Conservation (phyloP, 2,797 vertebrate species). For the Poeciliopsis infans region DNA sequence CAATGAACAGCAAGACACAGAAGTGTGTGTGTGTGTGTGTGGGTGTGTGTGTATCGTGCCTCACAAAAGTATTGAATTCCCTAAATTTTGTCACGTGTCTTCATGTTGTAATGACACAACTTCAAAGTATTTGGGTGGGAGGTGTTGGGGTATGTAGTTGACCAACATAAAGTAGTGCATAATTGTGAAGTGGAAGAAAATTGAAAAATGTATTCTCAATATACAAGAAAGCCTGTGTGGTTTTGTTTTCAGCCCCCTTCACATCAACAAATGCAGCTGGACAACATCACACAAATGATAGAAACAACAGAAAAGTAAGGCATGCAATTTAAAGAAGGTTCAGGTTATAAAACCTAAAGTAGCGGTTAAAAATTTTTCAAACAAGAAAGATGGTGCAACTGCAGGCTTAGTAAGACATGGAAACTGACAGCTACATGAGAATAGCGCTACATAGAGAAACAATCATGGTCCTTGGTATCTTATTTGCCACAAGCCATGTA, state of each 20-base stretch:
- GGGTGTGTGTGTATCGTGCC: neutral
- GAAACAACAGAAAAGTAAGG: neutral
- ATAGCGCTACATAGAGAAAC: neutral
- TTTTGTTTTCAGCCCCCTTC: neutral
- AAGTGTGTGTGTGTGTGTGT: neutral
- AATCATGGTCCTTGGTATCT: neutral
- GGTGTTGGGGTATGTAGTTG: neutral
- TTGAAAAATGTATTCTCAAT: neutral
- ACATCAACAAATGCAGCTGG: neutral
- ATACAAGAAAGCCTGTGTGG: neutral
- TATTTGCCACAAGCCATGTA: neutral
- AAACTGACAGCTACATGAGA: neutral
- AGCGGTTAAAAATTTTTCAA: neutral
- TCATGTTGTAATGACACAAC: neutral
- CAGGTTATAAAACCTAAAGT: neutral
- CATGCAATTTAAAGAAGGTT: neutral
- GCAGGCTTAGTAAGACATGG: neutral
- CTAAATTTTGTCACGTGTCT: neutral
- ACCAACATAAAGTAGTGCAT: neutral
- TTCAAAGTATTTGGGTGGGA: neutral
- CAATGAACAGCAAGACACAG: constrained; percentile 35
- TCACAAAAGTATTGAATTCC: neutral
- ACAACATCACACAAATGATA: neutral
- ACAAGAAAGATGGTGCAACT: neutral
- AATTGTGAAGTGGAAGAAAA: neutral